These are phyloP conservation scores for Aplocera efformata DNA, from an alignment of 2,888 invertebrate species.

Conservation along the genomic window DNA sequence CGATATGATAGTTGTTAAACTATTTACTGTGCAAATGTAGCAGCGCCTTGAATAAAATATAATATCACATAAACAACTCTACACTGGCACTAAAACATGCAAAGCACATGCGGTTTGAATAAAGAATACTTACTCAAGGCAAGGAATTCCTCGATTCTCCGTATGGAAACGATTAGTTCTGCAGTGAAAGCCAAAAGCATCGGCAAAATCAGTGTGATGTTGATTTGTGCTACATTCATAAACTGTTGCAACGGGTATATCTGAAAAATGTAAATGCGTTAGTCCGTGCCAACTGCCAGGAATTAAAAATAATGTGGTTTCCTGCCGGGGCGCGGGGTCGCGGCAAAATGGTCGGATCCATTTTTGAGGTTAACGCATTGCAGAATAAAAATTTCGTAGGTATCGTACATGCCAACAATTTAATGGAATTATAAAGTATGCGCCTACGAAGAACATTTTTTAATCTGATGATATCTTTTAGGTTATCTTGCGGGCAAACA, in stretches of 20 bases:
- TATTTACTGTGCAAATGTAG: too few species aligned
- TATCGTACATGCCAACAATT: conserved; percentile 9
- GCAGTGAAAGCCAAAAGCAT: conserved; percentile 79
- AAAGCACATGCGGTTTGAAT: too few species aligned
- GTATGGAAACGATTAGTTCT: conserved; percentile 73
- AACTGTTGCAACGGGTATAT: conserved; percentile 73
- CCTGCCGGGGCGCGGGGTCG: conserved; percentile 21
- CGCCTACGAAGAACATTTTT: too few species aligned
- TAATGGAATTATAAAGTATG: background rate
- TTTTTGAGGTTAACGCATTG: conserved; percentile 22
- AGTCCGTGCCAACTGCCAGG: conserved; percentile 22
- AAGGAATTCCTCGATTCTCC: conserved; percentile 64
- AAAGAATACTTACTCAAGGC: conserved; percentile 45
- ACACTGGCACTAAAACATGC: background rate
- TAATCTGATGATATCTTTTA: background rate
- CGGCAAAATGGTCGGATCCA: conserved; percentile 15
- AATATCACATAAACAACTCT: background rate
- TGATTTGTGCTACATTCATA: conserved; percentile 64
- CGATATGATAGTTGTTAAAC: too few species aligned
- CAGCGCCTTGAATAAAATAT: too few species aligned
- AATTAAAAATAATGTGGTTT: conserved; percentile 25
- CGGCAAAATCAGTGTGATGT: conserved; percentile 65
- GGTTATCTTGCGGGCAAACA: conserved; percentile 4
- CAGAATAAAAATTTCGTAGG: conserved; percentile 19
- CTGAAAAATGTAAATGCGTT: conserved; percentile 43